Evolutionary conservation across 1,140 invertebrate genomes (phyloP), one percentile per base, ranked within the genome.

Genomic region (Dysdera silvatica): DNA sequence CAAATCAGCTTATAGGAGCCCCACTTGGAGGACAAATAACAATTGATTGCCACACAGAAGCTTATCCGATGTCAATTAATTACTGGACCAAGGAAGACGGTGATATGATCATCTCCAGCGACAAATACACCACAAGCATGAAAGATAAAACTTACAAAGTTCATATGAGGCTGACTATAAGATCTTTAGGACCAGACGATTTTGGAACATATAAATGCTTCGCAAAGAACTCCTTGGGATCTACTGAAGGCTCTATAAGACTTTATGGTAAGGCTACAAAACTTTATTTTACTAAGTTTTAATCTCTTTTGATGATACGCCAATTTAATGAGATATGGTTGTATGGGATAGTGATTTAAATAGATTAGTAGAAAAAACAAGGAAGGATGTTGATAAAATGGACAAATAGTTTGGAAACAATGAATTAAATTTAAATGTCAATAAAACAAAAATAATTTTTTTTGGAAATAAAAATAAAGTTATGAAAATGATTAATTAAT

Each of bases 241-340:
- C 93, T 74, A 94, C 90, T 6, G 90, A 94, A 74, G 91, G 91
- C 43, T 86, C 85, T 35, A 94, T 95, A 71, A 82, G 88, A 70
- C 78, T 94, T 45, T 94, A 93, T 75, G 87, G 90, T 93, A 82
- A 88, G 88, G n/a, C n/a, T n/a, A n/a, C n/a, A n/a, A n/a, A n/a
- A n/a, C n/a, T n/a, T n/a, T n/a, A n/a, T n/a, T n/a, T n/a, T n/a
- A n/a, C n/a, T n/a, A n/a, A n/a, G n/a, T n/a, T n/a, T n/a, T n/a
- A n/a, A n/a, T n/a, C n/a, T n/a, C n/a, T n/a, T n/a, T n/a, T n/a
- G n/a, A n/a, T n/a, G n/a, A n/a, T n/a, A n/a, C n/a, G n/a, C n/a
- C n/a, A n/a, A n/a, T n/a, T n/a, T n/a, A n/a, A n/a, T n/a, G n/a
- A n/a, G n/a, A n/a, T n/a, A n/a, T n/a, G n/a, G n/a, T n/a, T n/a